A percentile compares a stretch with the other conserved stretches of the same genome.
Conservation (phyloP, 2,113 vertebrate species). For the Dasyornis broadbenti region DNA sequence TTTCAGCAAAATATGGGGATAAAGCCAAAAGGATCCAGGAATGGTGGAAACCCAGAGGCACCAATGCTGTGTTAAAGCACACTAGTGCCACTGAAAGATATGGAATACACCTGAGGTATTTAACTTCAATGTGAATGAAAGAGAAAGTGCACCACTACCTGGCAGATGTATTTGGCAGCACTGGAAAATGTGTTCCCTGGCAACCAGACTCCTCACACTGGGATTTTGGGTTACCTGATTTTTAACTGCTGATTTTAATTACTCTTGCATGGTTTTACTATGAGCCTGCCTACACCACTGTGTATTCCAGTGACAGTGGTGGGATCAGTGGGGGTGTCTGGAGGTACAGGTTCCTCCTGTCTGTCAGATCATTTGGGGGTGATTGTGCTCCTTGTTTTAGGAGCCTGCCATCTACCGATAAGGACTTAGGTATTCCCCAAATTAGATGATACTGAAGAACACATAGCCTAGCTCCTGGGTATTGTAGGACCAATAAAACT, state of each 20-base stretch:
- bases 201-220: background rate
- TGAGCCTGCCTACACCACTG: fast-evolving
- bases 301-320: background rate
- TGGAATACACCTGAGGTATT: background rate
- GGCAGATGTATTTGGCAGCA: background rate
- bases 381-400: background rate
- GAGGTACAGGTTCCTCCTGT: background rate
- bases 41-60: background rate
- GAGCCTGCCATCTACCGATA: background rate
- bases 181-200: background rate
- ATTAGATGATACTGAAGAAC: background rate
- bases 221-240: background rate
- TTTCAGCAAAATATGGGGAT: background rate
- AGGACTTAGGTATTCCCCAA: background rate
- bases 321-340: background rate
- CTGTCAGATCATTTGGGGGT: background rate
- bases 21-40: background rate
- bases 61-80: background rate
- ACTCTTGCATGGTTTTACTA: background rate
- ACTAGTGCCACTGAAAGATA: background rate
- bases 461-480: background rate
- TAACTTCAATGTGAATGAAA: background rate
- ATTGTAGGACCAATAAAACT: background rate
- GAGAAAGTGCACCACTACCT: background rate
- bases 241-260: background rate